These are phyloP conservation scores for Drosophila kohkoa DNA, from an alignment of 1,140 invertebrate genomes.

Conservation along the genomic window DNA sequence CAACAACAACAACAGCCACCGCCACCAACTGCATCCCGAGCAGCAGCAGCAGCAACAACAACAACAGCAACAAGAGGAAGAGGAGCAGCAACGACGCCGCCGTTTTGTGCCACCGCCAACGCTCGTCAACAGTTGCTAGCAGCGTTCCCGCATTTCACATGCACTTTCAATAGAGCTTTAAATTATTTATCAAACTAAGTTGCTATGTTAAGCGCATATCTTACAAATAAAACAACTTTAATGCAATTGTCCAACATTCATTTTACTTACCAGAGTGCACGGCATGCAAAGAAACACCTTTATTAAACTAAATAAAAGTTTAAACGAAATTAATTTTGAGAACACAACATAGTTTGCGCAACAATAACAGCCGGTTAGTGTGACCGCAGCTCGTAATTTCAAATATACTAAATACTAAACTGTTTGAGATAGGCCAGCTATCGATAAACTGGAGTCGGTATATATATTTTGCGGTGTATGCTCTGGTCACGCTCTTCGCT, in stretches of 20 bases:
- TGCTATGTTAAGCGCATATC: conserved; percentile 17
- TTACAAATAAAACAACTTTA: conserved; percentile 15
- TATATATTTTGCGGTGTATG: not conserved
- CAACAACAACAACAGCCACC: conserved; percentile 7
- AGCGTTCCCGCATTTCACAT: conserved; percentile 39
- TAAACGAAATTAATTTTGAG: conserved; percentile 19
- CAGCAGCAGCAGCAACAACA: conserved; percentile 21
- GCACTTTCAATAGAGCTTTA: conserved; percentile 63
- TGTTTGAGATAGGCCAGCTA: not conserved
- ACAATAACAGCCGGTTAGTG: conserved; percentile 34
- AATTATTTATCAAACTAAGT: conserved; percentile 41
- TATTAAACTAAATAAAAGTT: not conserved
- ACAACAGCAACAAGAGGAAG: conserved; percentile 10
- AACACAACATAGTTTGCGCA: conserved; percentile 34
- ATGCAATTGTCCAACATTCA: not conserved
- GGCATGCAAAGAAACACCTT: conserved; percentile 18
- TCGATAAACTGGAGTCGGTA: not conserved
- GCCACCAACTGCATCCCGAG: conserved; percentile 17
- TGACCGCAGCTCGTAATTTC: not conserved
- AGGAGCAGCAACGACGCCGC: conserved; percentile 38
- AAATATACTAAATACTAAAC: not conserved
- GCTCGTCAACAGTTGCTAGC: conserved; percentile 78
- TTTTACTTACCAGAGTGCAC: conserved; percentile 22
- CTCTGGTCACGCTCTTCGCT: not conserved
- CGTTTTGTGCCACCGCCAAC: conserved; percentile 44